Evolutionary conservation across 2,888 invertebrate genomes (phyloP), one percentile per base, ranked within the genome.

Genomic region (Rhagium mordax): DNA sequence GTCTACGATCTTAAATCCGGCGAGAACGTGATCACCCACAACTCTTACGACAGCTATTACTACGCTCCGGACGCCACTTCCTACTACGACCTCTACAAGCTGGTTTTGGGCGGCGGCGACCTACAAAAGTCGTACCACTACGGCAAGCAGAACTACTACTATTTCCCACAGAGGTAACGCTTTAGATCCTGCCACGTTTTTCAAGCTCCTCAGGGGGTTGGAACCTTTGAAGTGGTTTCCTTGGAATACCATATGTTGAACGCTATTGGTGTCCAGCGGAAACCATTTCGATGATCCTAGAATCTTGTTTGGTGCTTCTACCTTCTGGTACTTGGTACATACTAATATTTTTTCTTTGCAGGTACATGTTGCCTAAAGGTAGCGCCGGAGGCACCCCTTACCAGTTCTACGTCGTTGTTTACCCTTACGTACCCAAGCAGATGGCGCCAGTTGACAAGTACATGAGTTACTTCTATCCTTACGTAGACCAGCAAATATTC

Each of bases 361-460:
- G 87, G 66, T 88, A 94, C 53, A 85, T 94, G 49, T 88, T 95
- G 66, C 95, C 95, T 51, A 93, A 89, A 82, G 95, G 95, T 84
- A 91, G 86, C 55, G 53, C 78, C 41, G 91, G 91, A 72, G 95
- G 95, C 65, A 88, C 92, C 88, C 81, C 88, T 27, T 90, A 89
- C 82, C 89, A 90, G 79, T 84, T 91, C 77, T 87, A 89, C 81
- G 89, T 90, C 24, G 87, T 90, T 60, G 86, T 90, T 62, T 86
- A 88, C 74, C 87, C 89, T 67, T 85, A 81, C 77, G 87, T 90
- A 53, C 88, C 88, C 66, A 86, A 77, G 72, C 29, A 78, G 2
- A 8, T 51, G 51, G 18, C 3, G 0, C 16, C 51, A 51, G 20
- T 18, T 20, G 51, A 51, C 0, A 10, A 8, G 5, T 60, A 60